Conservation (phyloP, 2,888 invertebrate genomes). For the Lasioglossum oenotherae region DNA sequence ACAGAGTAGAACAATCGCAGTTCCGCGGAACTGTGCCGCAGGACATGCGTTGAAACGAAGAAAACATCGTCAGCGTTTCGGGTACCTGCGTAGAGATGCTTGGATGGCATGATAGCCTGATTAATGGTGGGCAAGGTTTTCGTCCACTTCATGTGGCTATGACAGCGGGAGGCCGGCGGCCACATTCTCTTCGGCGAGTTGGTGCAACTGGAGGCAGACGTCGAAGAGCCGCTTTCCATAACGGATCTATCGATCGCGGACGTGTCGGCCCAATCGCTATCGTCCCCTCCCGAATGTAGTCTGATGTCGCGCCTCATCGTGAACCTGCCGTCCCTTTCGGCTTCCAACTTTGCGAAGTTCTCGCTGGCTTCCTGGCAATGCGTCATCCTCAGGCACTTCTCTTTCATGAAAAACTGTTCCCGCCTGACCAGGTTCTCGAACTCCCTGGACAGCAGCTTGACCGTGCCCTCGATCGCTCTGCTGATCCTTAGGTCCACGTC, state of each 20-base stretch:
- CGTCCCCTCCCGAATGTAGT: conserved; percentile 87
- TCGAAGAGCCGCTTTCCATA: conserved; percentile 85
- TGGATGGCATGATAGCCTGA: conserved; percentile 79
- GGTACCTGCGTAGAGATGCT: conserved; percentile 82
- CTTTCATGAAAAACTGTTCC: conserved; percentile 77
- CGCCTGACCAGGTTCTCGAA: conserved; percentile 80
- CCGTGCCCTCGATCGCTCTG: conserved; percentile 81
- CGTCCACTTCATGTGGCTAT: conserved; percentile 84
- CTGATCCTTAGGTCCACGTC: conserved; percentile 78
- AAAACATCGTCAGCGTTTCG: conserved; percentile 15
- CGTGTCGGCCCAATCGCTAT: conserved; percentile 85
- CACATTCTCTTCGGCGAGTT: conserved; percentile 88
- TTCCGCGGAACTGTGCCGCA: neutral
- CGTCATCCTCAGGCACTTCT: conserved; percentile 70
- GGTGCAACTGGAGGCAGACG: conserved; percentile 88
- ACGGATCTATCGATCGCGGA: conserved; percentile 79
- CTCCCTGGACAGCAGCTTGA: conserved; percentile 80
- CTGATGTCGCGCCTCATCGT: conserved; percentile 84
- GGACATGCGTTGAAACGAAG: neutral
- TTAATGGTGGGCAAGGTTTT: conserved; percentile 85
- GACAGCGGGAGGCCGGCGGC: conserved; percentile 82
- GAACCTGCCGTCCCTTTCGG: conserved; percentile 75
- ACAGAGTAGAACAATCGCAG: neutral
- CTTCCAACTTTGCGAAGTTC: conserved; percentile 77
- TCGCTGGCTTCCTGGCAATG: conserved; percentile 69